These are phyloP conservation scores for Oikopleura dioica DNA, from an alignment of 23 tunicate genomes.

Conservation along the genomic window DNA sequence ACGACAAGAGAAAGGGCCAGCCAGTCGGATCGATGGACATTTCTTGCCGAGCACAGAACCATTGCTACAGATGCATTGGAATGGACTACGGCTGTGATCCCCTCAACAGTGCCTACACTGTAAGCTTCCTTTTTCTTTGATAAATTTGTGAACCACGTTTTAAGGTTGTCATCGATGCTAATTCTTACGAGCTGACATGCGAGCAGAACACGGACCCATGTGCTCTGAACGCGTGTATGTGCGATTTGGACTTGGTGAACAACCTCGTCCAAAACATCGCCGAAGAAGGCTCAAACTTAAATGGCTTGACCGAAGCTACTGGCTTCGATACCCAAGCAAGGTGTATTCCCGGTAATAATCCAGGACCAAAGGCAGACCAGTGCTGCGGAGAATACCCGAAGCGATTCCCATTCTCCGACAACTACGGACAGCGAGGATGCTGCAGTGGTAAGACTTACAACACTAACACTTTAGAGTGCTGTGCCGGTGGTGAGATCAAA, in stretches of 20 bases:
- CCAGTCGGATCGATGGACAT: constrained; percentile 8
- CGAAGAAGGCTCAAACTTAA: neutral
- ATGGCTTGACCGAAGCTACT: neutral
- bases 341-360: neutral
- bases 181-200: neutral
- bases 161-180: neutral
- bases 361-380: neutral
- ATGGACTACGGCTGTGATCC: neutral
- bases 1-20: neutral
- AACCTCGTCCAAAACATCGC: neutral
- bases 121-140: neutral
- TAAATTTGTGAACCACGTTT: neutral
- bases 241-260: constrained; percentile 5
- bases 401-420: neutral
- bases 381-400: constrained; percentile 14
- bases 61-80: neutral
- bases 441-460: neutral
- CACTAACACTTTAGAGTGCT: neutral
- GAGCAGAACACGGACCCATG: constrained; percentile 9
- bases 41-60: neutral
- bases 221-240: neutral
- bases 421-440: neutral
- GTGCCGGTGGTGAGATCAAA: constrained; percentile 1
- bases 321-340: neutral
- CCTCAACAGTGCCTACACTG: neutral